Base-by-base conservation (phyloP, 1,140 invertebrate genomes). In the Arctopsyche grandis region DNA sequence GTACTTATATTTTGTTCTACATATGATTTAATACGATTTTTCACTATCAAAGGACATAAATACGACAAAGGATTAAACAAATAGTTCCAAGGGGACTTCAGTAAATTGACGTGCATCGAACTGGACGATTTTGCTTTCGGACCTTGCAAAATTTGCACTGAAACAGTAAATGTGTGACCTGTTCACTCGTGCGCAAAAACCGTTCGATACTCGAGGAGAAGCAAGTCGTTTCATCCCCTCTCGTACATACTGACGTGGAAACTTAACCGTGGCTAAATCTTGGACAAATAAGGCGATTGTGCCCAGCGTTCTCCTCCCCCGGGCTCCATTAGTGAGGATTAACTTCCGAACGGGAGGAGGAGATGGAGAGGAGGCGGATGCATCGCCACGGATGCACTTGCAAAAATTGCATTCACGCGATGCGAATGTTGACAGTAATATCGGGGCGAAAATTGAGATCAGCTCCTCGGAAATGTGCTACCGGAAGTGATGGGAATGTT, bases 341-440 rank as follows among this genome's bases (percentile, higher is more conserved):
- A 74, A 74, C 43, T 56, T 19, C 21, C 5, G 26, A 12, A 29
- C 69, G 69, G 9, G 10, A 26, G 21, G 9, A 4, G 46, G 46
- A 19, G 14, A 19, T 9, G 19, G 9, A 22, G 12, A 22, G 63
- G 24, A 14, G 24, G 9, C 5, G 26, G 21, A 10, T 21, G 44
- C 38, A 14, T 75, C 16, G 16, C n/a, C 44, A 22, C 19, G 66
- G 58, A 66, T 75, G 78, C 78, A 79, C 78, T 79, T 19, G 70
- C 58, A 66, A 79, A 74, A 75, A 79, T 79, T 79, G 78, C 71
- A 79, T 79, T 38, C 24, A 24, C 24, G 22, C n/a, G n/a, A n/a
- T n/a, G n/a, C n/a, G n/a, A n/a, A n/a, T 69, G 69, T 78, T 73
- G 77, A 73, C 77, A 73, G 38, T 70, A 78, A 48, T 78, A 78